Base-by-base conservation (phyloP, 23 tunicate genomes). In the Botrylloides violaceus region DNA sequence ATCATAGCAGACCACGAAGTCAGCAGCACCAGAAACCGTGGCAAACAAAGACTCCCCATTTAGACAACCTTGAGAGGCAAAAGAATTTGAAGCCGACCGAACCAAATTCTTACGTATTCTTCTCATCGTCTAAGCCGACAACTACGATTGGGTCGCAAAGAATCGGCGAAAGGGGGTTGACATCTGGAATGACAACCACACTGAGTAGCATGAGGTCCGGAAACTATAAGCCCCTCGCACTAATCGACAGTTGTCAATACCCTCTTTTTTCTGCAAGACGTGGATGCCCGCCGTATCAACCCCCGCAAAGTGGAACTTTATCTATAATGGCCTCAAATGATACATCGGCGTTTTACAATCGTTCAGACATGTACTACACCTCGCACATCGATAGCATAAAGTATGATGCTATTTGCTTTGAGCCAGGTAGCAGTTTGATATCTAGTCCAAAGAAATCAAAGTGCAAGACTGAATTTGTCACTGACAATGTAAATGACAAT, bases 41-140 rank as follows among this genome's bases (percentile, higher is more conserved):
- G 72, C 80, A 79, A 50, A 88, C 96, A 49, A 88, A 83, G 70
- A 80, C 92, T 7, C 92, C 97, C 22, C 76, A 80, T 58, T 75
- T 90, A 49, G 85, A 83, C 75, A 47, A 82, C 47, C 73, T 83
- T 28, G 81, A 83, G 34, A 77, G 87, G 6, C 81, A 66, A 26
- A 61, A 90, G 21, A 90, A 83, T 62, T 60, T 78, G 49, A 83
- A 90, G 36, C 97, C 97, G 49, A 83, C 97, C 43, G 86, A 90
- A 47, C 85, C 79, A 50, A 90, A 90, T 76, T 83, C 97, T 6
- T 90, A 90, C 77, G 97, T 90, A 5, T 88, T 84, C 37, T 61
- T 90, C 9, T 65, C 95, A 29, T 85, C 93, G 38, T 55, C 81
- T 3, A 63, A 60, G n/a, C 80, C 58, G 28, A 50, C 48, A 22